Evolutionary conservation across 92 coral and sea anemone species (phyloP).

Genomic region (Porites lobata): DNA sequence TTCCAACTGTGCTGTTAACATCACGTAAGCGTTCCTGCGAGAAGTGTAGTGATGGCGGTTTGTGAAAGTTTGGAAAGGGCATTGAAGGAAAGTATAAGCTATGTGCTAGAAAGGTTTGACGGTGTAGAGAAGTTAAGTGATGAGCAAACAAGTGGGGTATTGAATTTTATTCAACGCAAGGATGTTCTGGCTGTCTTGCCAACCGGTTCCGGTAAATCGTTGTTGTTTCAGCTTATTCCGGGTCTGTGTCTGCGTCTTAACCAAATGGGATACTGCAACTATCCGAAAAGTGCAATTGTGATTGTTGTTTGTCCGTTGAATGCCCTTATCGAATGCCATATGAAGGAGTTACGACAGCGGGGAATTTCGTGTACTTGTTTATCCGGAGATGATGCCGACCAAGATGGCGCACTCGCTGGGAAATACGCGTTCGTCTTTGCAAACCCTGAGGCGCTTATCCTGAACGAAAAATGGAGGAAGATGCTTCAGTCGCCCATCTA

Average conservation of each 20-base stretch:
- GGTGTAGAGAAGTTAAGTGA: slow-evolving; percentile 9
- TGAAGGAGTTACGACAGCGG: too few species aligned
- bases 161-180: slow-evolving; percentile 27
- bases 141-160: background rate
- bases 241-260: slow-evolving; percentile 14
- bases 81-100: background rate
- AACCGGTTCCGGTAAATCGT: slow-evolving; percentile 62
- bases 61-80: background rate
- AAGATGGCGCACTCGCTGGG: too few species aligned
- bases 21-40: too few species aligned
- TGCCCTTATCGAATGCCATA: slow-evolving; percentile 59
- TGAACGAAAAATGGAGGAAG: too few species aligned
- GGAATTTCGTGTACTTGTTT: too few species aligned
- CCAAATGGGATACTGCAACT: background rate
- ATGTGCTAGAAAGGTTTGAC: background rate
- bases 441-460: too few species aligned
- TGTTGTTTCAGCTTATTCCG: slow-evolving; percentile 65
- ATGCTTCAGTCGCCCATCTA: too few species aligned
- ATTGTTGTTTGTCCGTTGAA: slow-evolving; percentile 59
- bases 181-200: slow-evolving; percentile 63
- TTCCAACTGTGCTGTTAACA: too few species aligned
- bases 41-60: background rate
- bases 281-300: slow-evolving; percentile 38
- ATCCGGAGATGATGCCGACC: too few species aligned
- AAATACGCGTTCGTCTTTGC: too few species aligned